Evolutionary conservation across 2,888 invertebrate genomes (phyloP).

Genomic region (Hypercompe scribonia): DNA sequence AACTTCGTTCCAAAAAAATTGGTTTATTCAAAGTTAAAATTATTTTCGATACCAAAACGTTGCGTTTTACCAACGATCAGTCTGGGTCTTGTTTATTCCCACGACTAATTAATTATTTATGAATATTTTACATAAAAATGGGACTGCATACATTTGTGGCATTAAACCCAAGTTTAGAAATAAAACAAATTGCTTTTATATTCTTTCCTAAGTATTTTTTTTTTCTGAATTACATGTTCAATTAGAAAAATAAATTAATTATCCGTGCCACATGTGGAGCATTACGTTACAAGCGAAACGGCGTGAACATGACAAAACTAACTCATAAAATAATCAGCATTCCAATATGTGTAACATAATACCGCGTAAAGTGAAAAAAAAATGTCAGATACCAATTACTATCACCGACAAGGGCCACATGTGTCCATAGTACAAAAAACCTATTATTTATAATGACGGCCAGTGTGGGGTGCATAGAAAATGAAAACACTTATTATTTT

Average conservation of each 20-base stretch:
- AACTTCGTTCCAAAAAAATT: no score
- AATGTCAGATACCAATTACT: constrained; percentile 39
- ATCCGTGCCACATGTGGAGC: constrained; percentile 13
- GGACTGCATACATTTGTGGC: background rate
- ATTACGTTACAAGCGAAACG: constrained; percentile 15
- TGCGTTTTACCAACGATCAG: background rate
- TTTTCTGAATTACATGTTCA: background rate
- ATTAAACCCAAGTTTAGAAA: background rate
- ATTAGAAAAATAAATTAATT: constrained; percentile 15
- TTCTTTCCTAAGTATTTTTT: background rate
- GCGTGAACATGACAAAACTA: constrained; percentile 10
- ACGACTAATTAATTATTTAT: background rate
- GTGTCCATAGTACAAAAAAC: constrained; percentile 71
- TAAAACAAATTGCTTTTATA: background rate
- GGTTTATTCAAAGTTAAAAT: background rate
- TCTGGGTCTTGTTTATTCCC: background rate
- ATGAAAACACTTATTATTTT: constrained; percentile 78
- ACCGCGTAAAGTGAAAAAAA: constrained; percentile 24
- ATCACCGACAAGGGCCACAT: constrained; percentile 61
- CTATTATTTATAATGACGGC: constrained; percentile 69
- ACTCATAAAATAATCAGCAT: constrained; percentile 34
- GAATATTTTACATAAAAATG: background rate
- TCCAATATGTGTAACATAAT: constrained; percentile 33
- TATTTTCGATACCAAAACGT: background rate
- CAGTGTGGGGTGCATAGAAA: constrained; percentile 78